Evolutionary conservation across 2,113 vertebrate genomes (phyloP), one percentile per base, ranked within the genome.

Genomic region (Clarias gariepinus): DNA sequence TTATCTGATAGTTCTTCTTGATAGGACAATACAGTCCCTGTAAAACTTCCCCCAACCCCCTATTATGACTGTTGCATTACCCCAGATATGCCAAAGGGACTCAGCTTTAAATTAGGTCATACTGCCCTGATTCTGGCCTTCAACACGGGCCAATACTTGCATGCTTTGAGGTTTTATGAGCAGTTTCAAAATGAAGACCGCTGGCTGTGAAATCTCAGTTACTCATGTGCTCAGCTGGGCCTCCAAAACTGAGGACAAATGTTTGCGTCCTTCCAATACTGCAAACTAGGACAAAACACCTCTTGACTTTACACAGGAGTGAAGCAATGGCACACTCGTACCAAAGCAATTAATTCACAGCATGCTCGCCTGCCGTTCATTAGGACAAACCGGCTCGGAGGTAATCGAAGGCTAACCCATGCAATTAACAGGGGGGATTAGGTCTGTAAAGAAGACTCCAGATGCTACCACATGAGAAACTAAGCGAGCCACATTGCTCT

Each of bases 271-370:
- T 69, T 60, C 83, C 41, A 87, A 85, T 85, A 76, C 82, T 85
- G 82, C 84, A 87, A 88, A 90, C 73, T 85, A 88, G 85, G 71
- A 87, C 87, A 85, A 64, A 80, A 74, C 82, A 85, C 84, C 79
- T 85, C 79, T 79, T 81, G 76, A 57, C 80, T 83, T 71, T 88
- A 85, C 87, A 86, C 87, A 78, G 68, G 28, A 86, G 86, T 77
- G 74, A 88, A 83, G 83, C 36, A 86, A 78, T 64, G 85, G 74
- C 63, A 30, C 83, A 78, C 85, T 58, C 63, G 86, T 89, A 87
- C 86, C 86, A 83, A 89, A 89, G 89, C 89, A 90, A 90, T 90
- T 90, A 89, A 86, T 90, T 88, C 89, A 66, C 74, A 83, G 89
- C 88, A 89, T 69, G 89, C 74, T 86, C 85, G 84, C 84, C 84